Conservation (phyloP, 2,888 invertebrate species). For the Toxonevra muliebris region DNA sequence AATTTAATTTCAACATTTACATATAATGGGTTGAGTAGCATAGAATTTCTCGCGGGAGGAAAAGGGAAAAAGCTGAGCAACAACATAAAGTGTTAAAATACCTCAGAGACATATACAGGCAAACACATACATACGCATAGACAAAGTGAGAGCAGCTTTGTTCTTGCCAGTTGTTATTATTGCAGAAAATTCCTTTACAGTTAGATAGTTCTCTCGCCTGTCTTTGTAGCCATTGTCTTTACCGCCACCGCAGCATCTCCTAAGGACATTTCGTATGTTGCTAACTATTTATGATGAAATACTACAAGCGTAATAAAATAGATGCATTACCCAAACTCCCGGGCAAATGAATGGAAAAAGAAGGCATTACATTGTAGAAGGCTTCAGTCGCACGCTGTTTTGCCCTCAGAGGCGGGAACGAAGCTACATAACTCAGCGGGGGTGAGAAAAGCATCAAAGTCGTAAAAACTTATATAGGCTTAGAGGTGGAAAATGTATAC, state of each 20-base stretch:
- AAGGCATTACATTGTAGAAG: no score
- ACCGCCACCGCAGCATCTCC: no score
- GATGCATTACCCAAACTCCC: no score
- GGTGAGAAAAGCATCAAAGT: slow-evolving; percentile 12
- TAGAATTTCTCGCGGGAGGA: background rate
- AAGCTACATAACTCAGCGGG: no score
- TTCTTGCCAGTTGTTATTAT: background rate
- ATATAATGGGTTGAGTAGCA: slow-evolving; percentile 20
- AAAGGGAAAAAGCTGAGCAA: slow-evolving; percentile 1
- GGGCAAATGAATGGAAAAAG: no score
- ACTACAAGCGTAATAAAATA: no score
- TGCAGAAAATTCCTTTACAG: background rate
- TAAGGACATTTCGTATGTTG: no score
- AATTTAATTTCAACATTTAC: slow-evolving; percentile 28
- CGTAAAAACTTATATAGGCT: slow-evolving; percentile 25
- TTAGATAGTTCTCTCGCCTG: no score
- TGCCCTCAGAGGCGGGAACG: background rate
- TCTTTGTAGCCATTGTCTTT: no score
- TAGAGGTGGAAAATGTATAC: background rate
- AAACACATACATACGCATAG: background rate
- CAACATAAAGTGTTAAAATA: background rate
- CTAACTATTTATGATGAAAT: no score
- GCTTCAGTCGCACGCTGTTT: no score
- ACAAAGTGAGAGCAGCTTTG: background rate
- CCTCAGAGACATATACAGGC: background rate